Percentiles rank a stretch among this genome's conserved stretches.
Evolutionary conservation across 1,140 invertebrate species (phyloP).

Genomic region (Neodiprion pinetum): DNA sequence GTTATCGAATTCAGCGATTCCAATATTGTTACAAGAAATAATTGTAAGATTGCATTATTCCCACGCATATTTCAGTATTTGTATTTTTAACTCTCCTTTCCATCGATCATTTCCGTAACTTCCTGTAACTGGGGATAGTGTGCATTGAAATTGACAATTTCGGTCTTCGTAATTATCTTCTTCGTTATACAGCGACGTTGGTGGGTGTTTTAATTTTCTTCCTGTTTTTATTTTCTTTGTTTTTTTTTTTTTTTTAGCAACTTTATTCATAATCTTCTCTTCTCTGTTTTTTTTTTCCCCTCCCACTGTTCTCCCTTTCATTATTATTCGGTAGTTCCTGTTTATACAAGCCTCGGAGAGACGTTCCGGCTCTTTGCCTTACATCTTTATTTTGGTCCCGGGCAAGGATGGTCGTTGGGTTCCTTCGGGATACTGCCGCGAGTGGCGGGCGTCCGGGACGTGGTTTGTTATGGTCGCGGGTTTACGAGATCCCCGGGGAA

Average conservation of each 20-base stretch:
- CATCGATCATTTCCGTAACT: no score
- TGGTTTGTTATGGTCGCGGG: slow-evolving; percentile 43
- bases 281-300: background rate
- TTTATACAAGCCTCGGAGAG: slow-evolving; percentile 12
- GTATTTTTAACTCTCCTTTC: no score
- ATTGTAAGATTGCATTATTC: no score
- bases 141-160: no score
- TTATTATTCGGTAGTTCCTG: slow-evolving; percentile 11
- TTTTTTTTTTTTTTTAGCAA: background rate
- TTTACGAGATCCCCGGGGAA: slow-evolving; percentile 48
- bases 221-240: no score
- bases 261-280: background rate
- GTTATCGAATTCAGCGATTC: no score
- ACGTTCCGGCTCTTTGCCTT: background rate
- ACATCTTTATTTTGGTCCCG: background rate
- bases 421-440: slow-evolving; percentile 27
- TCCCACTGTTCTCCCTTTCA: background rate
- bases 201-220: no score
- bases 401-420: slow-evolving; percentile 9
- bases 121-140: no score
- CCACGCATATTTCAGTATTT: no score
- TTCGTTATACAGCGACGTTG: no score
- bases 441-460: slow-evolving; percentile 35
- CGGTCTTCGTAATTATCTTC: no score
- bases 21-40: no score